Evolutionary conservation across 1,140 invertebrate genomes (phyloP).

Genomic region (Asbolus verrucosus): DNA sequence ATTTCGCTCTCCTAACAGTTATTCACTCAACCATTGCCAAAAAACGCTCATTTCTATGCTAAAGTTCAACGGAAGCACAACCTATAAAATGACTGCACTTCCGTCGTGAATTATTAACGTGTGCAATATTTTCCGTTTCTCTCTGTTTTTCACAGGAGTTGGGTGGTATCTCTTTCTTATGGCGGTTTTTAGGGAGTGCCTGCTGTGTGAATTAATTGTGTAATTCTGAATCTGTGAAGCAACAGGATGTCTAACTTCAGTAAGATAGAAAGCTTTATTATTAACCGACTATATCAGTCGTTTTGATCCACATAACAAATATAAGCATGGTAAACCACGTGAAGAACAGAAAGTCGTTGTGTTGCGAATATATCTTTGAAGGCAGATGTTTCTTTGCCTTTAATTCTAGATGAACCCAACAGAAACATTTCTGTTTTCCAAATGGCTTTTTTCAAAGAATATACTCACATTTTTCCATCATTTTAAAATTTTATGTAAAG

Average conservation of each 20-base stretch:
- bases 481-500: no score
- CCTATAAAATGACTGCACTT: slow-evolving; percentile 34
- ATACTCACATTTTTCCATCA: no score
- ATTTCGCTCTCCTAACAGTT: slow-evolving; percentile 6
- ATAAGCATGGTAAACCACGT: no score
- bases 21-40: slow-evolving; percentile 27
- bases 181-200: slow-evolving; percentile 24
- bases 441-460: no score
- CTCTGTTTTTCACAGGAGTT: background rate
- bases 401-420: no score
- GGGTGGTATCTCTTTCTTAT: background rate
- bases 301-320: no score
- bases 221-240: slow-evolving; percentile 18
- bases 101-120: slow-evolving; percentile 32
- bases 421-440: no score
- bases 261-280: no score
- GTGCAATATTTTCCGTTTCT: slow-evolving; percentile 26
- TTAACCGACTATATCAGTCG: no score
- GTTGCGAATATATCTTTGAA: no score
- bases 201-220: background rate
- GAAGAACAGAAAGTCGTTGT: no score
- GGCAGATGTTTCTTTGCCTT: no score
- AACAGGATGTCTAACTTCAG: background rate
- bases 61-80: slow-evolving; percentile 23
- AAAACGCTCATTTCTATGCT: slow-evolving; percentile 16